Percentiles rank a stretch among this genome's conserved stretches.
phyloP scores from a whole-genome alignment of 2,888 invertebrate species.

The Cantharis rustica region DNA sequence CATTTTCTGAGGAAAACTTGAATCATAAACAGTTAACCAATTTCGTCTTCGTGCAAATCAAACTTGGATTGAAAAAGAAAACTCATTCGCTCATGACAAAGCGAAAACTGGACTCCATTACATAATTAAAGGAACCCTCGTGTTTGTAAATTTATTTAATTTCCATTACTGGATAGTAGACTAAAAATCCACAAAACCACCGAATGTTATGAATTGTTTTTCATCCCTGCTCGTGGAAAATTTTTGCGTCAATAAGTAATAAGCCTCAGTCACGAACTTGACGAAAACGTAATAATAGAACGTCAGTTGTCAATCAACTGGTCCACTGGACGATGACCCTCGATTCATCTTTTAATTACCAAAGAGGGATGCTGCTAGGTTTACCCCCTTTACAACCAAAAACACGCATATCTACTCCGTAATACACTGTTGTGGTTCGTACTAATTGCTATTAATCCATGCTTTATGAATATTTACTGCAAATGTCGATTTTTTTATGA shows the following conservation, averaged over 20 bases:
- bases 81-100: not conserved
- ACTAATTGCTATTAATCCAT: slow-evolving; percentile 40
- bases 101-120: slow-evolving; percentile 12
- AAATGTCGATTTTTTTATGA: slow-evolving; percentile 20
- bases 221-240: not conserved
- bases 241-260: slow-evolving; percentile 1
- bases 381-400: slow-evolving; percentile 34
- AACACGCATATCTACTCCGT: slow-evolving; percentile 41
- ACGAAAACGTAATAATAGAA: slow-evolving; percentile 5
- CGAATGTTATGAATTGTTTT: not conserved
- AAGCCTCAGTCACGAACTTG: not conserved
- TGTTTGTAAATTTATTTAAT: slow-evolving; percentile 2
- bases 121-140: slow-evolving; percentile 14
- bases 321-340: slow-evolving; percentile 29
- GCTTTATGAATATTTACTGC: slow-evolving; percentile 40
- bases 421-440: slow-evolving; percentile 38
- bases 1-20: slow-evolving; percentile 8
- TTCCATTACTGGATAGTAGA: not conserved
- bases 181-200: not conserved
- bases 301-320: slow-evolving; percentile 26
- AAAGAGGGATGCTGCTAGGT: slow-evolving; percentile 19
- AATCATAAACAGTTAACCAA: slow-evolving; percentile 2
- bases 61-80: not conserved
- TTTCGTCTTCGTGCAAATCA: not conserved
- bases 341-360: slow-evolving; percentile 41